phyloP scores from a whole-genome alignment of 2,797 vertebrate genomes.

The Adrianichthys oophorus region DNA sequence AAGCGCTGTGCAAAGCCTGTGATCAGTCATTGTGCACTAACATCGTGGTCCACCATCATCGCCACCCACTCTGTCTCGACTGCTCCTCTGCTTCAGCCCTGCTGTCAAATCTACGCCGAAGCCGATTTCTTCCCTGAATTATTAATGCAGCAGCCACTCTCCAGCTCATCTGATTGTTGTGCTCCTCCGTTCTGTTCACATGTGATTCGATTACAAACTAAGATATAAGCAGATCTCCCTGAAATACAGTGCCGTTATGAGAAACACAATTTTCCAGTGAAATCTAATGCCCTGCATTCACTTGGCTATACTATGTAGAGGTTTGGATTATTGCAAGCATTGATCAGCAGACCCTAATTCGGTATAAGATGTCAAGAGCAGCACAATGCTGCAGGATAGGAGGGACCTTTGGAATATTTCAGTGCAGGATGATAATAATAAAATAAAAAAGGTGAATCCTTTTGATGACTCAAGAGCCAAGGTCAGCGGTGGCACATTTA shows the following conservation, averaged over 20 bases:
- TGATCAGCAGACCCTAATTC: constrained; percentile 63
- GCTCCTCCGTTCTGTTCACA: constrained; percentile 10
- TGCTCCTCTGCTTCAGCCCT: constrained; percentile 32
- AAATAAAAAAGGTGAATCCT: constrained; percentile 39
- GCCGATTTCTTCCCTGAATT: constrained; percentile 32
- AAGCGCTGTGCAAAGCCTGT: constrained; percentile 32
- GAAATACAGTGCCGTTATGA: constrained; percentile 30
- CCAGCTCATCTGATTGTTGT: constrained; percentile 17
- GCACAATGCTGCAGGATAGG: constrained; percentile 24
- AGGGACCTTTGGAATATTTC: constrained; percentile 17
- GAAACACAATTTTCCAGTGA: constrained; percentile 36
- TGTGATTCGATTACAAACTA: constrained; percentile 43
- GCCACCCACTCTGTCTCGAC: constrained; percentile 48
- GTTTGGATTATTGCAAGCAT: constrained; percentile 65
- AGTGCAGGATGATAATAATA: constrained; percentile 7
- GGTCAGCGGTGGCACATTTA: constrained; percentile 60
- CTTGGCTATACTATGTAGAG: constrained; percentile 28
- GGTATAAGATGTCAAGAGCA: constrained; percentile 50
- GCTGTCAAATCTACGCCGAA: constrained; percentile 31
- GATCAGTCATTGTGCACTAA: constrained; percentile 38
- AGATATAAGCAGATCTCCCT: constrained; percentile 26
- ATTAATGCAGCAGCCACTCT: constrained; percentile 25
- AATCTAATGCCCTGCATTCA: constrained; percentile 46
- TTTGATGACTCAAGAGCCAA: constrained; percentile 52
- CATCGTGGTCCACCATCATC: constrained; percentile 35